Base-by-base conservation (phyloP, 1,140 invertebrate genomes). In the Pollicipes pollicipes region DNA sequence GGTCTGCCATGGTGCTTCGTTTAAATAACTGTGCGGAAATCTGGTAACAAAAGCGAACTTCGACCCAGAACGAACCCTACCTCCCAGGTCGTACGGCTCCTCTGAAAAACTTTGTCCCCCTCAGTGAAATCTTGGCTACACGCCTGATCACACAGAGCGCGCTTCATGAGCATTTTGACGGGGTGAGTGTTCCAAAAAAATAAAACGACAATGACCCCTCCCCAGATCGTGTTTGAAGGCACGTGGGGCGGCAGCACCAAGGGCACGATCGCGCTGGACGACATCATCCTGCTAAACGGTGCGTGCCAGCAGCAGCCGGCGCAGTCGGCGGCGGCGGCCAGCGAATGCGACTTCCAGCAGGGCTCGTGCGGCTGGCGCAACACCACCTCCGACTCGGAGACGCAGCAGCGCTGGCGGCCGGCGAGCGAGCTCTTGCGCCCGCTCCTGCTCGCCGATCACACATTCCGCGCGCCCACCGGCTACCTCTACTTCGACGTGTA, bases 401-500 rank as follows among this genome's bases (percentile, higher is more conserved):
- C 78, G 30, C 78, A 1, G 68, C 72, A 68, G 32, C 71, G 70
- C 27, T 88, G 86, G 86, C 81, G 84, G 72, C 76, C 85, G 35
- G 86, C 86, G 3, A 81, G 84, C 71, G 77, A 86, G 69, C 32
- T 10, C 30, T 1, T 21, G 28, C 86, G 86, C 16, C 84, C 85
- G 8, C 87, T 87, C 76, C 76, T 88, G 10, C 30, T 72, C 69
- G 80, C 86, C 3, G 86, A 88, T 73, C 87, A 86, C 76, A 87
- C 86, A 0, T 88, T 86, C 72, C 82, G 85, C 17, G 83, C 85
- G 13, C 84, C 84, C 58, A 83, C 85, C 84, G 85, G 86, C 29
- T 88, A 87, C 70, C 81, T 85, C 16, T 88, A 86, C 76, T 87
- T 87, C 73, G 86, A 88, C 73, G 83, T 87, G 8, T 88, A 87